A percentile compares a stretch with the other conserved stretches of the same genome.
Conservation (phyloP, 1,140 invertebrate genomes). For the Drosophila hydei region DNA sequence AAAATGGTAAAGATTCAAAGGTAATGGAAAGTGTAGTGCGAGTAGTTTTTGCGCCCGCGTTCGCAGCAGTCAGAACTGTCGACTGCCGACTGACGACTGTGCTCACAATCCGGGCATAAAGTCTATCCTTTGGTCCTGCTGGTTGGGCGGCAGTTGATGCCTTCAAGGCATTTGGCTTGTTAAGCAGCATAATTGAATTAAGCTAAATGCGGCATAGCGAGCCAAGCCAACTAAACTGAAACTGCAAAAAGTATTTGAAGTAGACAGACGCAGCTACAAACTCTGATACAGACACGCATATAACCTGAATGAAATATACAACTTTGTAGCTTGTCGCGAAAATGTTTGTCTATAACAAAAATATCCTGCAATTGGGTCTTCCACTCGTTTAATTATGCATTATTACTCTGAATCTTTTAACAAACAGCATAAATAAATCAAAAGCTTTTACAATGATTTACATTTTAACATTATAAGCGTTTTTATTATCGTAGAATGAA, state of each 20-base stretch:
- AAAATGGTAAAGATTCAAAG: slow-evolving; percentile 52
- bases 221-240: slow-evolving; percentile 19
- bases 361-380: slow-evolving; percentile 7
- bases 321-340: background rate
- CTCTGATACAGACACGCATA: background rate
- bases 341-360: slow-evolving; percentile 4
- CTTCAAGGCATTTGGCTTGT: slow-evolving; percentile 62
- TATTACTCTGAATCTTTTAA: slow-evolving; percentile 19
- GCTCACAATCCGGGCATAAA: slow-evolving; percentile 23
- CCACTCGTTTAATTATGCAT: slow-evolving; percentile 42
- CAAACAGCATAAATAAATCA: slow-evolving; percentile 28
- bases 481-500: too few relatives aligned
- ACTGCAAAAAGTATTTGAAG: slow-evolving; percentile 36
- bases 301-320: background rate
- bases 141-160: slow-evolving; percentile 27
- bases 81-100: slow-evolving; percentile 1
- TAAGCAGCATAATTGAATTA: slow-evolving; percentile 59
- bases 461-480: too few relatives aligned
- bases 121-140: slow-evolving; percentile 22
- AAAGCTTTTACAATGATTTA: too few relatives aligned
- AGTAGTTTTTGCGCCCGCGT: slow-evolving; percentile 25
- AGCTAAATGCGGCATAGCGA: slow-evolving; percentile 39
- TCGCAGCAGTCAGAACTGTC: slow-evolving; percentile 28
- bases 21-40: slow-evolving; percentile 64
- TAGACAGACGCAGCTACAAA: slow-evolving; percentile 11